A percentile compares a stretch with the other conserved stretches of the same genome.
Conservation (phyloP, 2,797 vertebrate species). For the Eulemur rubriventer region DNA sequence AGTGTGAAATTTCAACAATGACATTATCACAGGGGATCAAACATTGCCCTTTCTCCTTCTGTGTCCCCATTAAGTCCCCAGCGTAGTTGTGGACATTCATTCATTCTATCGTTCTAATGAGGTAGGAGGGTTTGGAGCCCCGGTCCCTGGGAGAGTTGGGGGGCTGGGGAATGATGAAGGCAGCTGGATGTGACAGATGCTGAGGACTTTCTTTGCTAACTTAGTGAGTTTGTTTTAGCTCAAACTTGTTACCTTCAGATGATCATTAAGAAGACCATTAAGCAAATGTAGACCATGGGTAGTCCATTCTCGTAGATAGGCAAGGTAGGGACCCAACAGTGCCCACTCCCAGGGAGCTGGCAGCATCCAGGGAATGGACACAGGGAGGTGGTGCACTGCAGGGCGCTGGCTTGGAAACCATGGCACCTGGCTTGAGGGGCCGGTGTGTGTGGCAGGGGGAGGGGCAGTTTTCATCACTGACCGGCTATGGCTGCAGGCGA, state of each 20-base stretch:
- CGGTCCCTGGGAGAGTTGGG: background rate
- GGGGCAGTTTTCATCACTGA: background rate
- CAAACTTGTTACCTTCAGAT: background rate
- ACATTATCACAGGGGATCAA: too few relatives aligned
- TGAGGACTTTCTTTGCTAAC: background rate
- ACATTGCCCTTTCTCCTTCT: background rate
- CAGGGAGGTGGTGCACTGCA: rapidly evolving
- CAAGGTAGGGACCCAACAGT: rapidly evolving
- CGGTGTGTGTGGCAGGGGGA: background rate
- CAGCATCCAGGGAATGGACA: background rate
- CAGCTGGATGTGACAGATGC: background rate
- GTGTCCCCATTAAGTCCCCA: background rate
- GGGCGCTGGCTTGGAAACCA: background rate
- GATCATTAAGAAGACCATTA: background rate
- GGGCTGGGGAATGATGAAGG: background rate
- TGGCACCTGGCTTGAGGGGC: background rate
- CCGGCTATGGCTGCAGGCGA: too few relatives aligned
- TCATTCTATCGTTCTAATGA: background rate
- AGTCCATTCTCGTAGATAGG: background rate
- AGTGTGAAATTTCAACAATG: background rate
- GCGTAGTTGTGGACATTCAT: background rate
- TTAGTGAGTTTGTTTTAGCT: background rate
- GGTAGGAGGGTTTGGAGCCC: background rate
- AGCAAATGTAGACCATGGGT: background rate
- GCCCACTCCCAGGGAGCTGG: background rate